These are phyloP conservation scores for Drosophila sp. DNA, from an alignment of 1,140 invertebrate species.

Conservation along the genomic window DNA sequence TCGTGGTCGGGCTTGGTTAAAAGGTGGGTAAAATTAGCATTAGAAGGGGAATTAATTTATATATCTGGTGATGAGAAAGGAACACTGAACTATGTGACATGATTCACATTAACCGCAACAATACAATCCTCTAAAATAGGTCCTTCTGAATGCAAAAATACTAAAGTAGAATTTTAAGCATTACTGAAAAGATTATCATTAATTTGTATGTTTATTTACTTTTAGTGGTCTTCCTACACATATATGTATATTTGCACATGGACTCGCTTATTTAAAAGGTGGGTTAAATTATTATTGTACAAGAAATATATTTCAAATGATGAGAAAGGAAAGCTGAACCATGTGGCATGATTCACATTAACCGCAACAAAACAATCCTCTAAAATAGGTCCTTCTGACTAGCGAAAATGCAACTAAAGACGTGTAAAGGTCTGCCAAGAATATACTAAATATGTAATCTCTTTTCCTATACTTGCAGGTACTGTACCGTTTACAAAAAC, in stretches of 20 bases:
- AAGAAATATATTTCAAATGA: constrained; percentile 35
- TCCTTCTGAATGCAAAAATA: constrained; percentile 13
- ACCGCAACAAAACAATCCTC: constrained; percentile 76
- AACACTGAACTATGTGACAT: constrained; percentile 70
- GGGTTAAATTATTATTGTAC: neutral
- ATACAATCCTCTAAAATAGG: constrained; percentile 74
- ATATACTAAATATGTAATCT: neutral
- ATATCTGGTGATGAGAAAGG: constrained; percentile 59
- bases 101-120: constrained; percentile 81
- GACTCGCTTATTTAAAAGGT: neutral
- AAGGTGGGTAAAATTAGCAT: neutral
- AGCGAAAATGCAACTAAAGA: constrained; percentile 1
- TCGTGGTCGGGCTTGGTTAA: neutral
- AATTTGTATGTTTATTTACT: neutral
- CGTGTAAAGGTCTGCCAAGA: neutral
- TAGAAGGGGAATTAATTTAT: neutral
- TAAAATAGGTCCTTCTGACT: constrained; percentile 79
- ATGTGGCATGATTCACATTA: constrained; percentile 78
- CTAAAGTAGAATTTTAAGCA: too few species aligned
- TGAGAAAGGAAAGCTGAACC: constrained; percentile 64
- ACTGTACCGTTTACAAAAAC: constrained; percentile 18
- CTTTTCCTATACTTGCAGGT: constrained; percentile 43
- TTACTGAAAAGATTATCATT: neutral
- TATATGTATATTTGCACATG: neutral
- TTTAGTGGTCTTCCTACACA: neutral